A percentile compares a stretch with the other conserved stretches of the same genome.
phyloP scores from a whole-genome alignment of 2,888 invertebrate genomes.

The Caenorhabditis afra region DNA sequence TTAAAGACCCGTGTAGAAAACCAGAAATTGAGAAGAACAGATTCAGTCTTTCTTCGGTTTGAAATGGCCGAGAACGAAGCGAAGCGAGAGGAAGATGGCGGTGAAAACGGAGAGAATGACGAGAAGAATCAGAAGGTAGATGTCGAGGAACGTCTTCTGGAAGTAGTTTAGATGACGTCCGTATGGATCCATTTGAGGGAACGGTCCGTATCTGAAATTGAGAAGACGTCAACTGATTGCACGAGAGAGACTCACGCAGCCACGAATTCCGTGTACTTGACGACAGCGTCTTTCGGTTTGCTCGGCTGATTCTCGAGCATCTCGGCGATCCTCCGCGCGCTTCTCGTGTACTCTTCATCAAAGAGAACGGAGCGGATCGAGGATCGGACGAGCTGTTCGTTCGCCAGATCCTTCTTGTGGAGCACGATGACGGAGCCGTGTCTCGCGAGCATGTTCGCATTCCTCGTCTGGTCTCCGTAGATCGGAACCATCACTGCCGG shows the following conservation, averaged over 20 bases:
- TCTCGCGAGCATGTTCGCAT: constrained; percentile 51
- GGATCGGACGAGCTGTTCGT: constrained; percentile 9
- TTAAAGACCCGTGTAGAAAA: constrained; percentile 23
- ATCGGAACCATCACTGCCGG: constrained; percentile 54
- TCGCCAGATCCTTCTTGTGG: constrained; percentile 36
- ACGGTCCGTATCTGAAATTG: constrained; percentile 35
- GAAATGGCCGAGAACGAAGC: background rate
- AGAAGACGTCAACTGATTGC: too few species aligned
- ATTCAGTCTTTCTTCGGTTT: constrained; percentile 23
- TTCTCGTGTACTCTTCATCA: constrained; percentile 17
- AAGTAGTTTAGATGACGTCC: constrained; percentile 29
- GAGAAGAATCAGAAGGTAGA: constrained; percentile 4
- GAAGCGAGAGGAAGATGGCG: background rate
- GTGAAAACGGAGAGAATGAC: background rate
- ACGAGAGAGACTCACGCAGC: constrained; percentile 22
- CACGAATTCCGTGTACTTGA: constrained; percentile 51
- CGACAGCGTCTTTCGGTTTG: constrained; percentile 40
- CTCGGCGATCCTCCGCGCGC: constrained; percentile 24
- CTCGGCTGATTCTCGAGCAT: constrained; percentile 40
- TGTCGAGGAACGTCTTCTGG: constrained; percentile 36
- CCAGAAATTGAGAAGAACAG: too few species aligned
- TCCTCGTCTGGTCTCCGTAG: constrained; percentile 53
- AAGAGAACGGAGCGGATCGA: constrained; percentile 24
- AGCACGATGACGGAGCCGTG: constrained; percentile 31
- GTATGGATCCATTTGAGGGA: constrained; percentile 45